phyloP scores from a whole-genome alignment of 2,113 vertebrate genomes.

The Gymnorhina tibicen region DNA sequence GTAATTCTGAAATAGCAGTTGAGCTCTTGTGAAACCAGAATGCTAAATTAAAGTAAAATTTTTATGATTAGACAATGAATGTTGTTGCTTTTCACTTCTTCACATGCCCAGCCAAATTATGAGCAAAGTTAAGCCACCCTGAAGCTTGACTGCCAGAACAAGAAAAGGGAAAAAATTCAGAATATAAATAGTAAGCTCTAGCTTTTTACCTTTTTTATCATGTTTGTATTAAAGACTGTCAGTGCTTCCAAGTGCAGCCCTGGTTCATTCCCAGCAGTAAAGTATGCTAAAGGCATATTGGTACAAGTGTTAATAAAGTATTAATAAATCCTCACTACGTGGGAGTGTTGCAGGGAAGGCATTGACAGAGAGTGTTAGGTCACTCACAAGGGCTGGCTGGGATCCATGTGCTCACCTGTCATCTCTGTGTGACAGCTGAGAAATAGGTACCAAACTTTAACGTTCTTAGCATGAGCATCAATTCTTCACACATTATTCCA shows the following conservation, averaged over 20 bases:
- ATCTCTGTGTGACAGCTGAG: background rate
- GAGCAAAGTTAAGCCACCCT: background rate
- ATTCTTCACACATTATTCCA: background rate
- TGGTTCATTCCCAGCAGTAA: background rate
- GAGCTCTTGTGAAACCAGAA: background rate
- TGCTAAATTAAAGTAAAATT: background rate
- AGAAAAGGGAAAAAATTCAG: background rate
- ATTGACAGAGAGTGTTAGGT: background rate
- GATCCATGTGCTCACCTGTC: constrained; percentile 4
- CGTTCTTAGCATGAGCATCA: background rate
- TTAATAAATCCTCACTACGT: background rate
- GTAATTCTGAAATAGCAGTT: background rate
- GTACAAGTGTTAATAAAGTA: constrained; percentile 43
- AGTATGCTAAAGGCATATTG: background rate
- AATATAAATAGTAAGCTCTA: background rate
- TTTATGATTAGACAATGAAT: background rate
- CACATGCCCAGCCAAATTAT: background rate
- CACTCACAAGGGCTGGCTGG: background rate
- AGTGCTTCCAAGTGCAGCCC: background rate
- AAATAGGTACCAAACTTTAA: background rate
- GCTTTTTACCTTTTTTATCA: background rate
- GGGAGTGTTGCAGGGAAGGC: constrained; percentile 13
- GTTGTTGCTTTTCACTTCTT: background rate
- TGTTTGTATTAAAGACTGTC: background rate
- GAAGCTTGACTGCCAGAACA: background rate